Base-by-base conservation (phyloP, 2,888 invertebrate genomes). In the Metallyticus violacea region DNA sequence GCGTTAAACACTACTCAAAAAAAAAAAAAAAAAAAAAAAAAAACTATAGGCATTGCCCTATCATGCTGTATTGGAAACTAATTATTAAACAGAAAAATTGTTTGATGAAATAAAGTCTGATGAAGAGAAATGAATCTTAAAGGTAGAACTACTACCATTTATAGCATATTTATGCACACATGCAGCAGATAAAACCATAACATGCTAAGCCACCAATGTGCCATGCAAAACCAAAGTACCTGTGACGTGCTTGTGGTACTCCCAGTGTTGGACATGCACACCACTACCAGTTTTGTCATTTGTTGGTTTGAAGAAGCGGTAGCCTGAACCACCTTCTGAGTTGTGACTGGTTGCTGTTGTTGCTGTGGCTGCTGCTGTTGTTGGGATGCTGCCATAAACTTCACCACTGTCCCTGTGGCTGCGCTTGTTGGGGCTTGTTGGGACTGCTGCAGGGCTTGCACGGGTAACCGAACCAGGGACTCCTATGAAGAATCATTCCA, bases 261-360 rank as follows among this genome's bases (percentile, higher is more conserved):
- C 76, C 89, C 88, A 86, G 90, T 90, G 85, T 90, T 90, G 0
- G 92, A 89, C 91, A 93, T 91, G 88, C 92, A 92, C 82, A 93
- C 93, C 25, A 94, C 92, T 15, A 93, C 93, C 87, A 93, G 89
- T 90, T 93, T 94, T 28, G 93, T 88, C 88, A 88, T 88, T 76
- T 84, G 86, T 7, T 86, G 85, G 62, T 78, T 76, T 25, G 85
- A 77, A 62, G 81, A 28, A n/a, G 86, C 83, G 29, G 81, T 76
- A 26, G 79, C 87, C 27, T 83, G 76, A 79, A 86, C 79, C 76
- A 87, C 77, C 40, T 86, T 86, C 85, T 86, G 87, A 9, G 81
- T 88, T 88, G 81, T 40, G 79, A 87, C 85, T 27, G 90, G 89
- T 26, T 89, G 89, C 9, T 40, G 40, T 15, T 40, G 40, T 40